Base-by-base conservation (phyloP, 2,113 vertebrate species). In the Procavia capensis region DNA sequence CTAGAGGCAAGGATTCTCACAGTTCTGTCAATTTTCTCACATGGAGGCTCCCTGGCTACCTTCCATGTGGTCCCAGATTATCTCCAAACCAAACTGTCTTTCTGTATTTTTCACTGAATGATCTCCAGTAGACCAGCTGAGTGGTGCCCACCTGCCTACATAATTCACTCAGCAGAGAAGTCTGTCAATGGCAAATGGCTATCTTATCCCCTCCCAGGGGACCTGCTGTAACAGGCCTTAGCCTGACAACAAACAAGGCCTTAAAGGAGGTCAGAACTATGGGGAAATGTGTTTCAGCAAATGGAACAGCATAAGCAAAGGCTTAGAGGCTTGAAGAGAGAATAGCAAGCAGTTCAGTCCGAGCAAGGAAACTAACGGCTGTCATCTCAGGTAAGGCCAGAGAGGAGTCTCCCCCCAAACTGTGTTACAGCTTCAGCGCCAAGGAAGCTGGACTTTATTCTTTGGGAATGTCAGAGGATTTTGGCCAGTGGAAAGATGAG, bases 61-160 rank as follows among this genome's bases (percentile, higher is more conserved):
- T 66, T 66, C 36, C 3, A 43, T 22, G 24, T 24, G 20, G 47
- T 86, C 16, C 16, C 24, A 91, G 64, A 34, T 39, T 88, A 19
- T 79, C 14, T 39, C 24, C 63, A 88, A 87, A 79, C n/a, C 63
- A 61, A 64, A 89, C 9, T 36, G 45, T 39, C 64, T 78, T 83
- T 68, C 76, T 36, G 9, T 31, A 50, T 9, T 34, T 74, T 50
- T 22, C 29, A 43, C 3, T 50, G 47, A 50, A 22, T 68, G 39
- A 45, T 29, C 57, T 74, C 29, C 6, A 16, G 27, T 84, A 39
- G 34, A 54, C 78, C 54, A 45, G n/a, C 17, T 34, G 3, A 22
- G 5, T 7, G 7, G 63, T 50, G 24, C 47, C 57, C 59, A 43
- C 4, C 63, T 66, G n/a, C 41, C 80, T 39, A 6, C 24, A 9